Evolutionary conservation across 2,797 vertebrate species (phyloP).

Genomic region (Anolis apletophallus): DNA sequence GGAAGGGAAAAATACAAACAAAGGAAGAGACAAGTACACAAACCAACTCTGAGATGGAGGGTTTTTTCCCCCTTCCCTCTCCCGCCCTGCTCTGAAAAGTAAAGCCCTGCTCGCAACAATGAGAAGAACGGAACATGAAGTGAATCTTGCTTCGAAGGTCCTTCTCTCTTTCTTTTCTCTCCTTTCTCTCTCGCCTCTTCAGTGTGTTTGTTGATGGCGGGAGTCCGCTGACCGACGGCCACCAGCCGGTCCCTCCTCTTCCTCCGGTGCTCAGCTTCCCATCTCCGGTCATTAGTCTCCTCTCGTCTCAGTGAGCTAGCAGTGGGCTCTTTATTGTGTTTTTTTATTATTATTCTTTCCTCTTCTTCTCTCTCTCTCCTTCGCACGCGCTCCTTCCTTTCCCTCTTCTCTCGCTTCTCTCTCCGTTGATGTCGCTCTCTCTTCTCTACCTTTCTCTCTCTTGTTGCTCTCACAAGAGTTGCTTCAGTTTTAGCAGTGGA

Average conservation of each 20-base stretch:
- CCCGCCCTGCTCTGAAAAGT: conserved; percentile 68
- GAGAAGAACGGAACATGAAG: conserved; percentile 79
- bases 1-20: not conserved
- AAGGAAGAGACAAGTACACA: conserved; percentile 32
- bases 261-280: conserved; percentile 79
- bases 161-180: conserved; percentile 64
- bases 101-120: conserved; percentile 75
- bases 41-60: conserved; percentile 82
- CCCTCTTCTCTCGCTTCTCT: conserved; percentile 78
- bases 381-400: conserved; percentile 48
- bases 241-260: no score
- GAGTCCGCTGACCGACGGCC: conserved; percentile 64
- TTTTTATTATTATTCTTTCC: conserved; percentile 15
- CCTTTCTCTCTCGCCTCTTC: not conserved
- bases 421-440: conserved; percentile 88
- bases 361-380: conserved; percentile 72
- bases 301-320: conserved; percentile 80
- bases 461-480: conserved; percentile 97
- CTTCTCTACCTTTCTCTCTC: conserved; percentile 86
- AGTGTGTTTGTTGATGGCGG: not conserved
- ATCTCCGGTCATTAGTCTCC: conserved; percentile 80
- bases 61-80: conserved; percentile 76
- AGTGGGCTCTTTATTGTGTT: conserved; percentile 75
- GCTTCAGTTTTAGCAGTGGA: conserved; percentile 99
- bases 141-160: conserved; percentile 80